phyloP scores from a whole-genome alignment of 2,888 invertebrate genomes.

The Tetragonula carbonaria region DNA sequence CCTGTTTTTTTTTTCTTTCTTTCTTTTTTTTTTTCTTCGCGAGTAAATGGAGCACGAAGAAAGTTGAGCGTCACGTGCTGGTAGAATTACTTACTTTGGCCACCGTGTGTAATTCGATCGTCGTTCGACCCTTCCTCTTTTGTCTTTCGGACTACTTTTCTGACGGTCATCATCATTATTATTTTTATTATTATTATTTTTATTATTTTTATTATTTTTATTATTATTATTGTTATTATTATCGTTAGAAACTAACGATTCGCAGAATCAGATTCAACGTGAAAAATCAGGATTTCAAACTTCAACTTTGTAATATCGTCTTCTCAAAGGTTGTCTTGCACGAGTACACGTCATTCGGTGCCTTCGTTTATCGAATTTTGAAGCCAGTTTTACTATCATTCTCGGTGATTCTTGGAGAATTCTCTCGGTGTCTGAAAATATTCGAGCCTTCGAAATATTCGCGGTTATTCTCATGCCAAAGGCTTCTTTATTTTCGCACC shows the following conservation, averaged over 20 bases:
- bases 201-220: too few species aligned
- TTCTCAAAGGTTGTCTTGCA: neutral
- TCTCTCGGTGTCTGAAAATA: neutral
- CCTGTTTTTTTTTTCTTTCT: neutral
- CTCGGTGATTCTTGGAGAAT: neutral
- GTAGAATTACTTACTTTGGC: neutral
- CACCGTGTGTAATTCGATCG: neutral
- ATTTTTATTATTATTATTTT: too few species aligned
- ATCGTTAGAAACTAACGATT: too few species aligned
- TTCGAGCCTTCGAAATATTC: neutral
- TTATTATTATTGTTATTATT: too few species aligned
- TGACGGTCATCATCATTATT: neutral
- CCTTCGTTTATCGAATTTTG: neutral
- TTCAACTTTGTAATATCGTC: neutral
- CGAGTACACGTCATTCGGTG: neutral
- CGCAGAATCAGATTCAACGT: neutral
- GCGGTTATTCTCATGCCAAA: neutral
- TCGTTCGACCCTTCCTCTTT: too few species aligned
- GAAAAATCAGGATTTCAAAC: neutral
- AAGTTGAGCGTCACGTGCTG: neutral
- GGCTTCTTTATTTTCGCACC: neutral
- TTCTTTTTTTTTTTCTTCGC: too few species aligned
- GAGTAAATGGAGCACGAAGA: neutral
- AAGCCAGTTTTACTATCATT: neutral
- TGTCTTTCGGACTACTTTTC: neutral